A percentile compares a stretch with the other conserved stretches of the same genome.
Evolutionary conservation across 2,888 invertebrate species (phyloP).

Genomic region (Agrenia bidenticulata): DNA sequence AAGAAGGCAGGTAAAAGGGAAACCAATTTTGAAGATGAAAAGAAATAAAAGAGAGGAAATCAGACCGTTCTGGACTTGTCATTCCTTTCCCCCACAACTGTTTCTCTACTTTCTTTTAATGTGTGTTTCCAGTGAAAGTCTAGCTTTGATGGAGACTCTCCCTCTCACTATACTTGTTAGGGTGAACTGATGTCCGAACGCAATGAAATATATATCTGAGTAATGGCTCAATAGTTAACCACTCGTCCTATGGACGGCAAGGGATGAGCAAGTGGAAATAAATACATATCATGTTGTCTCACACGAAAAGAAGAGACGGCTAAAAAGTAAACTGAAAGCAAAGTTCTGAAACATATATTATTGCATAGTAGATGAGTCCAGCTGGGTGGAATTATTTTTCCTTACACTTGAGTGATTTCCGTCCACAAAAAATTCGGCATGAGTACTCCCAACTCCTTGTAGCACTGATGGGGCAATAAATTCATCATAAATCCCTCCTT

Average conservation of each 20-base stretch:
- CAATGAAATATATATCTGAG: background rate
- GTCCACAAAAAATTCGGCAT: slow-evolving; percentile 83
- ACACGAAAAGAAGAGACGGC: background rate
- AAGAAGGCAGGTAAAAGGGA: slow-evolving; percentile 12
- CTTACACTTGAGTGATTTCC: slow-evolving; percentile 83
- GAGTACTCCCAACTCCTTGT: slow-evolving; percentile 67
- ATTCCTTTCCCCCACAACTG: slow-evolving; percentile 4
- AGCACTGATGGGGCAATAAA: slow-evolving; percentile 70
- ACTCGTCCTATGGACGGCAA: no score
- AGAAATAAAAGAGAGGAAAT: slow-evolving; percentile 18
- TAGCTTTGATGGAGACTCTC: background rate
- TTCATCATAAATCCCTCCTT: slow-evolving; percentile 76
- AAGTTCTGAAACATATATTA: slow-evolving; percentile 7
- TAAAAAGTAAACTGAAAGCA: background rate
- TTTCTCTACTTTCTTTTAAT: slow-evolving; percentile 1
- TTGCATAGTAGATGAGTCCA: background rate
- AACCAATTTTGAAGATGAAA: slow-evolving; percentile 16
- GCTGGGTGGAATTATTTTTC: background rate
- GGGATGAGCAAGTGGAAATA: background rate
- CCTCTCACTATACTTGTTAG: background rate
- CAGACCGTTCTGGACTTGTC: slow-evolving; percentile 4
- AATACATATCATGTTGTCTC: slow-evolving; percentile 9
- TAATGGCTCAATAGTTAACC: no score
- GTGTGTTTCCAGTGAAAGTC: background rate
- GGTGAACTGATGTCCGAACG: background rate